Base-by-base conservation (phyloP, 2,888 invertebrate species). In the Tribolium freemani region DNA sequence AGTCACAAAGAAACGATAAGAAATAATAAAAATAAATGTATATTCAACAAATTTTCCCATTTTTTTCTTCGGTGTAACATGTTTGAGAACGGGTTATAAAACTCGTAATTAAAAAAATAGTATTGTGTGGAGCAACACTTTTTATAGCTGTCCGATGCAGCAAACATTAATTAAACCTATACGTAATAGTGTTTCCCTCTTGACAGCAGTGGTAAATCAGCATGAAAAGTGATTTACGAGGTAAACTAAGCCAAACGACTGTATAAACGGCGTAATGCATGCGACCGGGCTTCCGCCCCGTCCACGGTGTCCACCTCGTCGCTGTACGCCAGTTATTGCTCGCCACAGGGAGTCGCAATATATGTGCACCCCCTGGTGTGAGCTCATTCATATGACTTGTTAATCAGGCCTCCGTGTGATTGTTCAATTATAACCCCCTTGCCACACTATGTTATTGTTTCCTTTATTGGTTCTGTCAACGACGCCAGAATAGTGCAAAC, bases 361-460 rank as follows among this genome's bases (percentile, higher is more conserved):
- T 81, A 80, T 79, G 79, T 76, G 76, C 75, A 63, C 73, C 79
- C 82, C 82, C 77, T 70, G 72, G 57, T 77, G 72, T 76, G 63
- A 66, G 74, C 72, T 71, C 74, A 74, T 77, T 75, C 79, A 77
- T 80, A 81, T 80, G 80, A 82, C 81, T 82, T 81, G 80, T 81
- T 82, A 82, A 82, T 82, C 79, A 81, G 80, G 69, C 76, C 74
- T 73, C 73, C 72, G 64, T 74, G 76, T 74, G 75, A 74, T 73
- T 72, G 75, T 76, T 74, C 74, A 75, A 74, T 75, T 76, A 67
- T 73, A 67, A 69, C 31, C 48, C 74, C 74, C 74, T 70, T 58
- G 68, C 71, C 68, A 53, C 67, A 74, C 71, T 69, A 69, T 48
- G 71, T 69, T 74, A 72, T 73, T 75, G 74, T 71, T 74, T 68